Conservation (phyloP, 2,888 invertebrate genomes). For the Caenorhabditis panamensis region DNA sequence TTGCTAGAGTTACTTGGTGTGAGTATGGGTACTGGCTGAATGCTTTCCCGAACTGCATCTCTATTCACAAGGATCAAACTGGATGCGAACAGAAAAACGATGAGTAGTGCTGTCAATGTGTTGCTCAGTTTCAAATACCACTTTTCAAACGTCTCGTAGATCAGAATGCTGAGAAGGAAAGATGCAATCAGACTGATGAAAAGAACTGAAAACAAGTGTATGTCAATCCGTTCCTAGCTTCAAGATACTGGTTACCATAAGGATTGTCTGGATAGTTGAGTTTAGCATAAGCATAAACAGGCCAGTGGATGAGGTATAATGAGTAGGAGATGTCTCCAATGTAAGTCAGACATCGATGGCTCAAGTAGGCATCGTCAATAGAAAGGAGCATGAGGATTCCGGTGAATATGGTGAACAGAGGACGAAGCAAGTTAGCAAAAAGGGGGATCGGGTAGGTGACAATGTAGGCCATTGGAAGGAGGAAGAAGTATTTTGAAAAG, state of each 20-base stretch:
- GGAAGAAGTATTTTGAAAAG: slow-evolving; percentile 42
- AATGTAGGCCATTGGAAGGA: slow-evolving; percentile 40
- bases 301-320: slow-evolving; percentile 64
- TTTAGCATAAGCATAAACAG: slow-evolving; percentile 42
- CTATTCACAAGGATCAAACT: slow-evolving; percentile 34
- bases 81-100: slow-evolving; percentile 20
- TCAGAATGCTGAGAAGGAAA: slow-evolving; percentile 36
- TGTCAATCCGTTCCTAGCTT: too few relatives aligned
- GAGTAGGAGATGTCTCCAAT: slow-evolving; percentile 66
- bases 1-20: too few relatives aligned
- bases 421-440: slow-evolving; percentile 19
- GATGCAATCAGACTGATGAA: slow-evolving; percentile 15
- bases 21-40: too few relatives aligned
- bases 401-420: slow-evolving; percentile 42
- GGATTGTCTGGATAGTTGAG: slow-evolving; percentile 15
- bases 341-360: slow-evolving; percentile 51
- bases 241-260: neutral
- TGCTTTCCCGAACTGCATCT: too few relatives aligned
- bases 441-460: slow-evolving; percentile 39
- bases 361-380: slow-evolving; percentile 35
- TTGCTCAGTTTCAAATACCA: slow-evolving; percentile 40
- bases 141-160: slow-evolving; percentile 41
- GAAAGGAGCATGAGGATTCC: slow-evolving; percentile 46
- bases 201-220: too few relatives aligned
- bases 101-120: slow-evolving; percentile 13